These are phyloP conservation scores for Speoplatyrhinus poulsoni DNA, from an alignment of 2,113 vertebrate species.

Conservation along the genomic window DNA sequence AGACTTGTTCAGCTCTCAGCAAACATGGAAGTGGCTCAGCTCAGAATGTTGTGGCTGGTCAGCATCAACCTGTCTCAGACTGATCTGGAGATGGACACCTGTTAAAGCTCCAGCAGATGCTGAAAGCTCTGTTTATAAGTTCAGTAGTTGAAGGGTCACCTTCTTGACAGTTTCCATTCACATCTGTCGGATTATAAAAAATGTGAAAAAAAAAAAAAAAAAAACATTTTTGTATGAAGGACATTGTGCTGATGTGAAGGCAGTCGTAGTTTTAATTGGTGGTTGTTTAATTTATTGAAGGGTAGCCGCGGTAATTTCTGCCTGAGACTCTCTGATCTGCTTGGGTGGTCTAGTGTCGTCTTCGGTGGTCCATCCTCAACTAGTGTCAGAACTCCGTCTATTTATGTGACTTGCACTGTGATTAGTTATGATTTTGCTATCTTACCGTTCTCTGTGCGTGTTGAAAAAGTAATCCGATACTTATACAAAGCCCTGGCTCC, in stretches of 20 bases:
- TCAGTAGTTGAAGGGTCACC: background rate
- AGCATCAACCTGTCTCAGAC: constrained; percentile 18
- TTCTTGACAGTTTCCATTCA: too few species aligned
- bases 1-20: background rate
- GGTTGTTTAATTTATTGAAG: constrained; percentile 26
- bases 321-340: constrained; percentile 47
- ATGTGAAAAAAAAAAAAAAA: background rate
- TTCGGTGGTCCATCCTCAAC: constrained; percentile 47
- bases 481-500: too few species aligned
- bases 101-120: constrained; percentile 17
- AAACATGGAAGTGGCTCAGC: constrained; percentile 26
- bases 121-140: constrained; percentile 7
- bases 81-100: constrained; percentile 23
- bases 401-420: constrained; percentile 13
- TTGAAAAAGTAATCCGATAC: too few species aligned
- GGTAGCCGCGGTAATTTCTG: constrained; percentile 21
- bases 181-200: background rate
- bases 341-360: constrained; percentile 63
- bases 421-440: background rate
- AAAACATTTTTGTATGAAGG: background rate
- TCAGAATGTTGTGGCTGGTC: constrained; percentile 42
- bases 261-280: constrained; percentile 1
- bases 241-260: background rate
- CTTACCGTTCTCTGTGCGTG: too few species aligned
- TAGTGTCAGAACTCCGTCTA: constrained; percentile 11